Evolutionary conservation across 2,113 vertebrate genomes (phyloP).

Genomic region (Oncorhynchus mykiss): DNA sequence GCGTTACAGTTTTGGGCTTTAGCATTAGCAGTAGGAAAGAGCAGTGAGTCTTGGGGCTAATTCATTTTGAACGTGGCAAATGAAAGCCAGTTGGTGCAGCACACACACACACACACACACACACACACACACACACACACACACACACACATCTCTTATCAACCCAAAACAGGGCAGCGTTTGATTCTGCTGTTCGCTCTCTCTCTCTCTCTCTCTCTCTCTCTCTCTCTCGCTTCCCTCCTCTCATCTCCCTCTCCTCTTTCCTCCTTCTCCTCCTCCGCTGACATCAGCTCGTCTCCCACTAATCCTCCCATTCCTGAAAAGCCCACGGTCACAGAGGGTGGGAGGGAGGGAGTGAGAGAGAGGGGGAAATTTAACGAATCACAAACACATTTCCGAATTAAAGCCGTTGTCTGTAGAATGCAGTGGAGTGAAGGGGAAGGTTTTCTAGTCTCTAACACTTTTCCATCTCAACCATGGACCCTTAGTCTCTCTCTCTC

Average conservation of each 20-base stretch:
- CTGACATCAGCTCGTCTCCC: conserved; percentile 70
- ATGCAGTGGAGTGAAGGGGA: conserved; percentile 1
- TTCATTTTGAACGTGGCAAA: no score
- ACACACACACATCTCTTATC: conserved; percentile 62
- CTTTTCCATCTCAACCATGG: no score
- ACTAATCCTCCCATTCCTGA: conserved; percentile 75
- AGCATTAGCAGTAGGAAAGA: no score
- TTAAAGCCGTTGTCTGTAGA: conserved; percentile 50
- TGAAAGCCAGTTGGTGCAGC: conserved; percentile 20
- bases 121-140: no score
- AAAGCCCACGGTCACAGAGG: conserved; percentile 49
- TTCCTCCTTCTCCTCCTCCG: conserved; percentile 56
- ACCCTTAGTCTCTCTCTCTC: no score
- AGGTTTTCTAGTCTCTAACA: neutral
- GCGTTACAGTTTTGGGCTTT: no score
- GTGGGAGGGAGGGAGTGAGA: conserved; percentile 41
- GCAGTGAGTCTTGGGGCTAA: no score
- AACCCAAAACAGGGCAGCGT: conserved; percentile 78
- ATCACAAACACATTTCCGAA: conserved; percentile 54
- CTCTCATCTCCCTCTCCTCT: neutral
- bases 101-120: no score
- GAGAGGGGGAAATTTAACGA: conserved; percentile 44
- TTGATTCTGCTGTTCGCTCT: conserved; percentile 69
- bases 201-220: no score
- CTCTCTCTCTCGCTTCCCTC: no score